Evolutionary conservation across 1,140 invertebrate genomes (phyloP).

Genomic region (Drosophila eugracilis): DNA sequence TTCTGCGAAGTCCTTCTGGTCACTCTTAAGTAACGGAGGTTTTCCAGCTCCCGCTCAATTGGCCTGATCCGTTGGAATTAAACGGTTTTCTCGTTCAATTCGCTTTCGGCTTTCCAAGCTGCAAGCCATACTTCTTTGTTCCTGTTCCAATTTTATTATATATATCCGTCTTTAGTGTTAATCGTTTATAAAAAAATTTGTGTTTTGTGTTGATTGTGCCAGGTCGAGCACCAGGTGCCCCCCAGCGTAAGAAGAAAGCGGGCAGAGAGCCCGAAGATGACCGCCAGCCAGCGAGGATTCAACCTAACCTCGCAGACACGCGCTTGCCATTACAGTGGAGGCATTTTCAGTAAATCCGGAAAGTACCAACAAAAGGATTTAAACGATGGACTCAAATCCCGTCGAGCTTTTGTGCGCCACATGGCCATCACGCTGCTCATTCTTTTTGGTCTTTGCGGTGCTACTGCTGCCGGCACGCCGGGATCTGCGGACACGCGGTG

Average conservation of each 20-base stretch:
- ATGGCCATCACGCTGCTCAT: conserved; percentile 44
- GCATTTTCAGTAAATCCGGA: background rate
- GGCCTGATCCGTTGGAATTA: background rate
- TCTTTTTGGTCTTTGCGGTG: conserved; percentile 52
- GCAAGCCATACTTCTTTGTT: background rate
- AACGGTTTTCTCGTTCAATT: conserved; percentile 31
- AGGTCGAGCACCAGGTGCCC: conserved; percentile 2
- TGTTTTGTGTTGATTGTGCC: conserved; percentile 29
- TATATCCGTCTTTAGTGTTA: conserved; percentile 7
- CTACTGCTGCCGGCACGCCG: conserved; percentile 63
- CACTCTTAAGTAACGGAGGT: conserved; percentile 18
- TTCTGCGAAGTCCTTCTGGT: background rate
- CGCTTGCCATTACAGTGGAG: background rate
- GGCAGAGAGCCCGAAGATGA: background rate
- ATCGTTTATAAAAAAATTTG: background rate
- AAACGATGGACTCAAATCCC: conserved; percentile 16
- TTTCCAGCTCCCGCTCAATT: background rate
- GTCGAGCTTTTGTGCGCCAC: conserved; percentile 24
- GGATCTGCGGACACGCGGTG: conserved; percentile 70
- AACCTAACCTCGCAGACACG: conserved; percentile 42
- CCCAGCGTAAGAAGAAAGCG: background rate
- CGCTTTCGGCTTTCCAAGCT: conserved; percentile 32
- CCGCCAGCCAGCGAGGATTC: conserved; percentile 7
- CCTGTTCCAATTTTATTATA: background rate
- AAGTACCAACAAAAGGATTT: background rate